A percentile compares a stretch with the other conserved stretches of the same genome.
phyloP scores from a whole-genome alignment of 2,797 vertebrate genomes.

The Leptodactylus fallax region DNA sequence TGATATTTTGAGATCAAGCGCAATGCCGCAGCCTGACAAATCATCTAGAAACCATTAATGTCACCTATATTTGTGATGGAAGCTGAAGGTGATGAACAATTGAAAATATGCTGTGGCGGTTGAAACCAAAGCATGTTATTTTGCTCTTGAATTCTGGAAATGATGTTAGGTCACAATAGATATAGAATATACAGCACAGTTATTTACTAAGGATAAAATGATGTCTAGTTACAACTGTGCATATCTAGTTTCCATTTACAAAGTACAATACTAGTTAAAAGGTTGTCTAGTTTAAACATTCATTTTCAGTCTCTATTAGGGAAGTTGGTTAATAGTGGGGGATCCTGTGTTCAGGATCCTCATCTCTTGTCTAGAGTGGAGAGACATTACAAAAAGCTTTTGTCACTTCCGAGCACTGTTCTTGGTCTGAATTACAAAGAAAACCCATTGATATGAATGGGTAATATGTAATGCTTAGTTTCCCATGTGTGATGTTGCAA shows the following conservation, averaged over 20 bases:
- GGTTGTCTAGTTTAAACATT: too few species aligned
- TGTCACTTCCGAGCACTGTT: not conserved
- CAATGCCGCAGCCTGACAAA: constrained; percentile 72
- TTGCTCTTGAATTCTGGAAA: not conserved
- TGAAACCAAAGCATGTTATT: constrained; percentile 13
- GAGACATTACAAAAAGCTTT: not conserved
- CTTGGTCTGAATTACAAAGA: too few species aligned
- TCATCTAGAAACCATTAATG: constrained; percentile 40
- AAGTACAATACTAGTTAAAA: not conserved
- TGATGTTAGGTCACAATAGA: not conserved
- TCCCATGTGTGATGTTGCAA: too few species aligned
- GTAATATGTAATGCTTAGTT: too few species aligned
- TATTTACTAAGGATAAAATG: not conserved
- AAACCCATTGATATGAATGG: not conserved
- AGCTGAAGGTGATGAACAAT: constrained; percentile 19
- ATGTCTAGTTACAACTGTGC: not conserved
- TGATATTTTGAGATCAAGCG: constrained; percentile 74
- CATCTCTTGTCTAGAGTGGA: not conserved
- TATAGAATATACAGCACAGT: not conserved
- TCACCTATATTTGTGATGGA: constrained; percentile 21
- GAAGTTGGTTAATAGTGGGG: not conserved
- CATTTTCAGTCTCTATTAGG: not conserved
- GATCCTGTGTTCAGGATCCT: not conserved
- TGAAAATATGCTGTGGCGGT: not conserved
- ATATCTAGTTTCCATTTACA: not conserved